phyloP scores from a whole-genome alignment of 2,888 invertebrate genomes.

The Baronia brevicornis region DNA sequence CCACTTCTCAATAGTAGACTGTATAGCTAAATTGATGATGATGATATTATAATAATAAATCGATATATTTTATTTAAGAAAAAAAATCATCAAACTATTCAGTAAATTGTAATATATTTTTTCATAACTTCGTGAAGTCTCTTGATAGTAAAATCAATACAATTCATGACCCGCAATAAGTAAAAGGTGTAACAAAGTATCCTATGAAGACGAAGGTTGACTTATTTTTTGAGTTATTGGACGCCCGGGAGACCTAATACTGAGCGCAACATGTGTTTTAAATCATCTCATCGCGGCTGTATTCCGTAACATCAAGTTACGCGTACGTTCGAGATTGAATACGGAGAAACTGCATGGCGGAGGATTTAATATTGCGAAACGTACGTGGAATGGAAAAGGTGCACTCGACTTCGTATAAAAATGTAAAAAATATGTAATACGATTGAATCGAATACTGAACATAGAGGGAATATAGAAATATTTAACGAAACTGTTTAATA shows the following conservation, averaged over 20 bases:
- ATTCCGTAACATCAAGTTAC: slow-evolving; percentile 51
- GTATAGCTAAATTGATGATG: too few relatives aligned
- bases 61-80: too few relatives aligned
- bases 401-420: slow-evolving; percentile 53
- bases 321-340: slow-evolving; percentile 52
- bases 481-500: too few relatives aligned
- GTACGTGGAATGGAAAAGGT: slow-evolving; percentile 45
- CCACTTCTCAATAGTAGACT: too few relatives aligned
- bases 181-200: slow-evolving; percentile 49
- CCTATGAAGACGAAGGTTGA: slow-evolving; percentile 44
- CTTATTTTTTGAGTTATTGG: slow-evolving; percentile 64
- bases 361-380: slow-evolving; percentile 60
- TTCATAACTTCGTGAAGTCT: too few relatives aligned
- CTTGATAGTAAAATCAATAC: too few relatives aligned
- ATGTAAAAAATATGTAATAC: slow-evolving; percentile 65
- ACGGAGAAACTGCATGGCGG: slow-evolving; percentile 47
- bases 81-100: too few relatives aligned
- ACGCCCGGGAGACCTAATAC: slow-evolving; percentile 44
- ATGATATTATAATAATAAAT: too few relatives aligned
- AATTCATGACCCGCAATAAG: too few relatives aligned
- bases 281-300: slow-evolving; percentile 51
- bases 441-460: slow-evolving; percentile 59
- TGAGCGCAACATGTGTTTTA: slow-evolving; percentile 62
- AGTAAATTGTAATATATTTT: too few relatives aligned
- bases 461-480: slow-evolving; percentile 24